Evolutionary conservation across 2,113 vertebrate genomes (phyloP).

Genomic region (Apodemus speciosus): DNA sequence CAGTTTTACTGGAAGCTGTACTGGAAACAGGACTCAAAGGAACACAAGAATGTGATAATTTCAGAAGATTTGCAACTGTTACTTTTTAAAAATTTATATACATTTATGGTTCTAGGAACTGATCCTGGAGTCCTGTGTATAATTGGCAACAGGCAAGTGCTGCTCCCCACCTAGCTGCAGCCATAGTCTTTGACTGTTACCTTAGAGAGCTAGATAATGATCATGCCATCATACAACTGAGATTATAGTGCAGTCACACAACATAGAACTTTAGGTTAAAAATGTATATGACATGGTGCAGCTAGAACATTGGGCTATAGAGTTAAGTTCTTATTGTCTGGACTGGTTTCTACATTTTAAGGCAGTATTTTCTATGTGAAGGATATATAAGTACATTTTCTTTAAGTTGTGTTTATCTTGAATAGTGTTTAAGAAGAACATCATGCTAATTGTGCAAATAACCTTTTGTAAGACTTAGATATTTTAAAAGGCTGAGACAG

Average conservation of each 20-base stretch:
- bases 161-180: background rate
- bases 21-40: conserved; percentile 17
- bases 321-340: conserved; percentile 29
- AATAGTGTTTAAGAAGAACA: conserved; percentile 18
- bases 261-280: conserved; percentile 22
- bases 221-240: conserved; percentile 10
- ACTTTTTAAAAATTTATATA: background rate
- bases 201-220: conserved; percentile 33
- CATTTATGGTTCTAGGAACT: background rate
- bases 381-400: background rate
- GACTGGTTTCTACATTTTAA: conserved; percentile 4
- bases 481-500: background rate
- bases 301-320: background rate
- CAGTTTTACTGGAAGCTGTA: conserved; percentile 9
- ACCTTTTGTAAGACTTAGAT: conserved; percentile 19
- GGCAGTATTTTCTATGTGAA: conserved; percentile 16
- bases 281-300: background rate
- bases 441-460: conserved; percentile 29
- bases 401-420: conserved; percentile 54
- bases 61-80: conserved; percentile 50
- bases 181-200: background rate
- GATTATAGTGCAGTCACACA: conserved; percentile 47
- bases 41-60: conserved; percentile 37
- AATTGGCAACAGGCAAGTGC: too few relatives aligned
- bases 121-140: too few relatives aligned